Evolutionary conservation across 2,888 invertebrate genomes (phyloP), one percentile per base, ranked within the genome.

Genomic region (Diadromus collaris): DNA sequence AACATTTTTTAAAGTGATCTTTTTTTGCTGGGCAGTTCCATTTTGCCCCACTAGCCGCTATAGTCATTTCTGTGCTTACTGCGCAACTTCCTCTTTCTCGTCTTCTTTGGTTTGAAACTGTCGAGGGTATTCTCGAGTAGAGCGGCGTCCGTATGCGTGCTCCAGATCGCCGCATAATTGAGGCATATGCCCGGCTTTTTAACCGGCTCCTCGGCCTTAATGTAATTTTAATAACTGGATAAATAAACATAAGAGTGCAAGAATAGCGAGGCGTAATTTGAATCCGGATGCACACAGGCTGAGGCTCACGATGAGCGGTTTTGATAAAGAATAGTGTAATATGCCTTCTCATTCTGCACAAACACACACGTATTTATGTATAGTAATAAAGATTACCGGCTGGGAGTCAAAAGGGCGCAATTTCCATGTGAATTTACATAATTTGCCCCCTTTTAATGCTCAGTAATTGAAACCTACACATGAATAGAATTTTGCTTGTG

Each of bases 201-300:
- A 85, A 88, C 87, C 86, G 87, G 80, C 75, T 71, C 24, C 21
- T 24, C 81, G 84, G 83, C 84, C 88, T 88, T 90, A 89, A 91
- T 91, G 90, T 88, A 88, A 87, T 90, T 91, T 90, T 91, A 91
- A 91, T 90, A 90, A 90, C 90, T 90, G 88, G 90, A 89, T 90
- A 90, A 90, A 90, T 90, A 91, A 91, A 90, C 90, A 90, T 91
- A 91, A 90, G 79, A 76, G 89, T 87, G 85, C 84, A 87, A 88
- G 86, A 60, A 63, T 70, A 86, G 86, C 84, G 86, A 86, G 86
- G 86, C 88, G 89, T 88, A 90, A 90, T 90, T 91, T 90, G 89
- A 91, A 90, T 91, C 90, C 90, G 90, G 90, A 91, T 90, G 90
- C 86, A 86, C 83, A 68, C 86, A 19, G 38, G 90, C 90, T 90